A percentile compares a stretch with the other conserved stretches of the same genome.
Conservation (phyloP, 2,113 vertebrate species). For the Furnarius figulus region DNA sequence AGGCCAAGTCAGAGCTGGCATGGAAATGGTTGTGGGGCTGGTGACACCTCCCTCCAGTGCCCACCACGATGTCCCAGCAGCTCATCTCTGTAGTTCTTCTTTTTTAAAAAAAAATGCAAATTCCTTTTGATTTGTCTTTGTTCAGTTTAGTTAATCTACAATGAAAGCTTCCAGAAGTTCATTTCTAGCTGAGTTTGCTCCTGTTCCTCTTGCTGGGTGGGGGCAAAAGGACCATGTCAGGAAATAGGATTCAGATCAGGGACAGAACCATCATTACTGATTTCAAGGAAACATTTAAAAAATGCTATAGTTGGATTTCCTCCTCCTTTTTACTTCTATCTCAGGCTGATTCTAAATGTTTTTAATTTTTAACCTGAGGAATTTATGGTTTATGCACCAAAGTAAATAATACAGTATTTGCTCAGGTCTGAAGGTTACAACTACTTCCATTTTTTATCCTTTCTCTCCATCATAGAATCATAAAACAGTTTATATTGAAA, state of each 20-base stretch:
- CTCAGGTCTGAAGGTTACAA: neutral
- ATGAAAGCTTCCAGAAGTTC: neutral
- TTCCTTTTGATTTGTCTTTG: neutral
- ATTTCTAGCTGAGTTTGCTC: neutral
- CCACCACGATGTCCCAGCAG: neutral
- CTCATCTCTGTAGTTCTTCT: neutral
- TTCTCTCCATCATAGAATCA: neutral
- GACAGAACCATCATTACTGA: fast-evolving
- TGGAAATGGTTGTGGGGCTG: neutral
- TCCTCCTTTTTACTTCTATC: neutral
- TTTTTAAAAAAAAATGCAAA: too few relatives aligned
- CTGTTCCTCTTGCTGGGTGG: neutral
- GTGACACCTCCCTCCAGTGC: neutral
- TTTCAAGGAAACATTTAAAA: neutral
- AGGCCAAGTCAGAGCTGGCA: neutral
- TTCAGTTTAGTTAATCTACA: neutral
- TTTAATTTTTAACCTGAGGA: neutral
- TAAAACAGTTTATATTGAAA: neutral
- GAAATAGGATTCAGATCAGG: neutral
- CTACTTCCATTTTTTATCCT: too few relatives aligned
- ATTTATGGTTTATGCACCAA: neutral
- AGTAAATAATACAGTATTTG: neutral
- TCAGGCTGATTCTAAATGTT: neutral
- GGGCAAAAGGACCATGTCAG: fast-evolving
- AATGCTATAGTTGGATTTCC: fast-evolving